Base-by-base conservation (phyloP, 1,140 invertebrate species). In the Dendroctonus valens region DNA sequence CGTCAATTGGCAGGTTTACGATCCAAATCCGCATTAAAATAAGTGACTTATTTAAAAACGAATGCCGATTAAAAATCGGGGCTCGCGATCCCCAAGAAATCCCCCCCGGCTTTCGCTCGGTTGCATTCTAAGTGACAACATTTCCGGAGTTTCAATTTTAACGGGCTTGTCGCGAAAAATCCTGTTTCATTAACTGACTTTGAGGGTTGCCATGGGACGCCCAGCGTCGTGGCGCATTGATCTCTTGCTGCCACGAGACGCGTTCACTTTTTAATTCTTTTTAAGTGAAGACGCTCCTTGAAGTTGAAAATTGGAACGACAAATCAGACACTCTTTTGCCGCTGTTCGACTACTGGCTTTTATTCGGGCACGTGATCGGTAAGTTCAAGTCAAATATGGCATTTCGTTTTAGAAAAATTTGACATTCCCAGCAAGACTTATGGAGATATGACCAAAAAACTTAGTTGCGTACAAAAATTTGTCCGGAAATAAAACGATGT, bases 141-240 rank as follows among this genome's bases (percentile, higher is more conserved):
- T 71, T 71, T 71, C 66, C 69, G 60, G 65, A 52, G 55, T 70
- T 72, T 68, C 58, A 64, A 68, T 70, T 69, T 72, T 72, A 72
- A 72, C 70, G 59, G 65, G 62, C 54, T 70, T 73, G 72, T 75
- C 73, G 69, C 72, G 73, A 75, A 75, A 76, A 76, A 75, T 75
- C 75, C 70, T 70, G 70, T 76, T 76, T 76, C 75, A 76, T 76
- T 76, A 76, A 76, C 71, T 76, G 73, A 72, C 74, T 75, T 72
- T 73, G 70, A 71, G 75, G 75, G 73, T 75, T 73, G 72, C 72
- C 68, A 73, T 67, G 71, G 54, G 55, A 53, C 38, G 54, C 41
- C 57, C 54, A n/a, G 44, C 38, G 60, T 59, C 60, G 62, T 51
- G 54, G 14, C 63, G 57, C 71, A 71, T 73, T 70, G 71, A 73